Conservation (phyloP, 2,888 invertebrate species). For the Liopterus haemorrhoidalis region DNA sequence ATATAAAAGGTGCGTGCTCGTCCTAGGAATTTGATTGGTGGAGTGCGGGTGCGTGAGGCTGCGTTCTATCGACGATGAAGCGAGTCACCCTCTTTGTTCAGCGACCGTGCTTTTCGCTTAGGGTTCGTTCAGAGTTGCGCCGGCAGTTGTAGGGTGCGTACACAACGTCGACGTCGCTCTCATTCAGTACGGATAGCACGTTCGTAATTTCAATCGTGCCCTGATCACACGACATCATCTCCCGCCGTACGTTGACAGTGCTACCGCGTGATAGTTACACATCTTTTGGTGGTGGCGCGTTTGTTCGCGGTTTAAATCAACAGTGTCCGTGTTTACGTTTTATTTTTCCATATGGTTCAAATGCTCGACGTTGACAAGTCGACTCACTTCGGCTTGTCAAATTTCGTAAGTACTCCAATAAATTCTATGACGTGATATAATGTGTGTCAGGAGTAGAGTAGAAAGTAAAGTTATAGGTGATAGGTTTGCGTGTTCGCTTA, state of each 20-base stretch:
- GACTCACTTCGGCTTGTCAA: conserved; percentile 70
- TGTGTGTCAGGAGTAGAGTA: no score
- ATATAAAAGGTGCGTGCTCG: conserved; percentile 44
- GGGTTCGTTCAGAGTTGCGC: conserved; percentile 38
- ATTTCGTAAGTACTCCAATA: conserved; percentile 61
- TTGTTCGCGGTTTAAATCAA: no score
- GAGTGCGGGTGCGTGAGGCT: conserved; percentile 43
- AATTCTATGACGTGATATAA: background rate
- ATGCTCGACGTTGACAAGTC: conserved; percentile 74
- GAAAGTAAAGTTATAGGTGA: no score
- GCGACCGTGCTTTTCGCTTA: conserved; percentile 26
- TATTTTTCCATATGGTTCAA: conserved; percentile 71
- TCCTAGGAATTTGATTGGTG: conserved; percentile 21
- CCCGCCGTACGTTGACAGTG: no score
- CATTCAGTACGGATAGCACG: conserved; percentile 18
- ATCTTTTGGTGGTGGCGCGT: no score
- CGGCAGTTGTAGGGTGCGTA: conserved; percentile 39
- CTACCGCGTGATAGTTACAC: no score
- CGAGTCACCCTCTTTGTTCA: conserved; percentile 30
- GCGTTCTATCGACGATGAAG: conserved; percentile 40
- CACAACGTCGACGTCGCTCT: conserved; percentile 27
- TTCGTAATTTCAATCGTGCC: conserved; percentile 22
- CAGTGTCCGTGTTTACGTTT: background rate
- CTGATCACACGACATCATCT: conserved; percentile 16
- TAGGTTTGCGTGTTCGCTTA: no score